Evolutionary conservation across 2,113 vertebrate genomes (phyloP).

Genomic region (Lepus timidus): DNA sequence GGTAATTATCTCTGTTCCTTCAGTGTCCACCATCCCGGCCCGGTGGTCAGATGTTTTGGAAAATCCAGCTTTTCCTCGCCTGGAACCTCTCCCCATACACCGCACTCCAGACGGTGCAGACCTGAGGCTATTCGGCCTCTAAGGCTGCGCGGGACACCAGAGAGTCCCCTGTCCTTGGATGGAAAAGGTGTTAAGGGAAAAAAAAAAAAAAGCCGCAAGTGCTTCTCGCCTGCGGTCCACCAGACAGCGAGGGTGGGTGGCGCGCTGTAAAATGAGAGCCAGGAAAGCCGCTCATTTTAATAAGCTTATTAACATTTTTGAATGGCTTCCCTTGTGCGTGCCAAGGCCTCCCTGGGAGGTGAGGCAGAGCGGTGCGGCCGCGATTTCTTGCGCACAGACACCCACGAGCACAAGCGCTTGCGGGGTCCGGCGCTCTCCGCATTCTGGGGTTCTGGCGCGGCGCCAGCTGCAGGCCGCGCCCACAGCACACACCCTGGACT

Average conservation of each 20-base stretch:
- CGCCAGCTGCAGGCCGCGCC: neutral
- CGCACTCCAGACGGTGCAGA: neutral
- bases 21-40: neutral
- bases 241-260: constrained; percentile 63
- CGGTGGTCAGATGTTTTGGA: neutral
- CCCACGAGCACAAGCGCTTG: rapidly evolving
- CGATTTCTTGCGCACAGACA: neutral
- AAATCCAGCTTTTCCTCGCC: neutral
- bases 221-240: neutral
- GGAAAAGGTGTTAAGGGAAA: neutral
- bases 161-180: neutral
- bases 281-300: constrained; percentile 72
- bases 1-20: neutral
- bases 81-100: neutral
- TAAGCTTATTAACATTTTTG: constrained; percentile 79
- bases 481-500: neutral
- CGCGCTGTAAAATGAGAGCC: constrained; percentile 52
- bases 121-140: neutral
- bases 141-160: neutral
- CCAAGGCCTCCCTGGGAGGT: constrained; percentile 51
- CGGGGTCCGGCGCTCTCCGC: rapidly evolving
- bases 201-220: neutral
- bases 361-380: rapidly evolving
- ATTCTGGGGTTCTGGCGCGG: no score
- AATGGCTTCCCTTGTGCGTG: constrained; percentile 69